Evolutionary conservation across 2,797 vertebrate genomes (phyloP).

Genomic region (Chelon labrosus): DNA sequence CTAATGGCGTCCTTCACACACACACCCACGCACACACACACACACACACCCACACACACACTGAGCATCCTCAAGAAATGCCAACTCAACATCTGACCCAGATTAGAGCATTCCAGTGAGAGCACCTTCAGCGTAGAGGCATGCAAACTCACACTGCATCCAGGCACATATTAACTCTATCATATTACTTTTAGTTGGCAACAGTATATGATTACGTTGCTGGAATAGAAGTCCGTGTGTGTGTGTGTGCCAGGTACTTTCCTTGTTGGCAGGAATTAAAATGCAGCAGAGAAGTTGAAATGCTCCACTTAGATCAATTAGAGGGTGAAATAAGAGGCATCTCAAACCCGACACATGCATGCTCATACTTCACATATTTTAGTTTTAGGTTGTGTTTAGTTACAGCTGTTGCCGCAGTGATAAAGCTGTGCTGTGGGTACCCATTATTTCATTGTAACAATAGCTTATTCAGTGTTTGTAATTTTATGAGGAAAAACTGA

Average conservation of each 20-base stretch:
- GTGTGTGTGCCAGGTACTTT: slow-evolving; percentile 61
- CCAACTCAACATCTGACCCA: slow-evolving; percentile 64
- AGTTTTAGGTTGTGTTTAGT: slow-evolving; percentile 15
- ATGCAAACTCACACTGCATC: slow-evolving; percentile 19
- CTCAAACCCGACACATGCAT: slow-evolving; percentile 8
- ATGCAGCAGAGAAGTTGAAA: slow-evolving; percentile 39
- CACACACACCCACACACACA: slow-evolving; percentile 27
- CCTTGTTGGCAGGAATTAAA: slow-evolving; percentile 54
- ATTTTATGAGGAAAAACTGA: neutral
- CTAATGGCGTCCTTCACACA: slow-evolving; percentile 67
- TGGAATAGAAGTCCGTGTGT: slow-evolving; percentile 30
- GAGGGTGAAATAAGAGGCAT: slow-evolving; percentile 46
- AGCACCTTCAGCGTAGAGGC: slow-evolving; percentile 45
- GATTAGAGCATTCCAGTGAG: slow-evolving; percentile 65
- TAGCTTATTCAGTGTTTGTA: neutral
- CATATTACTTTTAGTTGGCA: slow-evolving; percentile 46
- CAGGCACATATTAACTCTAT: slow-evolving; percentile 35
- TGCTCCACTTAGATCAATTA: slow-evolving; percentile 64
- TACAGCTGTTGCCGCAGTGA: neutral
- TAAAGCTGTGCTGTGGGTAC: neutral
- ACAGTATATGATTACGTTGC: slow-evolving; percentile 37
- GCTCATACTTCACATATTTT: slow-evolving; percentile 41
- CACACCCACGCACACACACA: slow-evolving; percentile 30
- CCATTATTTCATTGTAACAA: neutral
- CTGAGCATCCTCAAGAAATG: slow-evolving; percentile 44